phyloP scores from a whole-genome alignment of 2,888 invertebrate genomes.

The Noctua janthina region DNA sequence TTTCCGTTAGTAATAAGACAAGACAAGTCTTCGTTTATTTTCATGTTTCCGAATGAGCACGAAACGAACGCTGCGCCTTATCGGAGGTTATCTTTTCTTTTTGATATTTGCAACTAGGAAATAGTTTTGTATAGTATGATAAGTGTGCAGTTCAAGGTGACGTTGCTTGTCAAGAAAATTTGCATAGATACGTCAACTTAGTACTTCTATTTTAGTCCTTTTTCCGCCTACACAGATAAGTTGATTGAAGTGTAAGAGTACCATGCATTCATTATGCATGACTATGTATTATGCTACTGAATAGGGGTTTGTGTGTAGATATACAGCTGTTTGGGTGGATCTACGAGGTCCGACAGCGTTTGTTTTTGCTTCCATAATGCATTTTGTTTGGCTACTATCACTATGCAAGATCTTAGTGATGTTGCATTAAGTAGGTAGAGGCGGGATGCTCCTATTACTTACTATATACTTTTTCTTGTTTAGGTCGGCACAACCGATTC shows the following conservation, averaged over 20 bases:
- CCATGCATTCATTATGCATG: slow-evolving; percentile 2
- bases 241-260: too few species aligned
- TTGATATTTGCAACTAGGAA: slow-evolving; percentile 5
- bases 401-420: neutral
- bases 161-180: too few species aligned
- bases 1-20: neutral
- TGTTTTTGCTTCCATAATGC: neutral
- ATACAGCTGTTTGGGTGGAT: neutral
- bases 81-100: neutral
- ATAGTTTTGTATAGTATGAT: too few species aligned
- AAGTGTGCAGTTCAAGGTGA: too few species aligned
- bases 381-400: neutral
- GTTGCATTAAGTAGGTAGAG: neutral
- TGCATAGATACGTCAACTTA: too few species aligned
- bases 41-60: neutral
- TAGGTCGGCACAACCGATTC: neutral
- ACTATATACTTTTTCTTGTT: too few species aligned
- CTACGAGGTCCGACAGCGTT: neutral
- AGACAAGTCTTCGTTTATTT: neutral
- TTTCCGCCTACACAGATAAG: too few species aligned
- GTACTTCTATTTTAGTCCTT: too few species aligned
- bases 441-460: too few species aligned
- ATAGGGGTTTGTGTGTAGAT: neutral
- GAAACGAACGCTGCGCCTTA: neutral
- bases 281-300: neutral